Evolutionary conservation across 2,797 vertebrate species (phyloP), one percentile per base, ranked within the genome.

Genomic region (Phalanger gymnotis): DNA sequence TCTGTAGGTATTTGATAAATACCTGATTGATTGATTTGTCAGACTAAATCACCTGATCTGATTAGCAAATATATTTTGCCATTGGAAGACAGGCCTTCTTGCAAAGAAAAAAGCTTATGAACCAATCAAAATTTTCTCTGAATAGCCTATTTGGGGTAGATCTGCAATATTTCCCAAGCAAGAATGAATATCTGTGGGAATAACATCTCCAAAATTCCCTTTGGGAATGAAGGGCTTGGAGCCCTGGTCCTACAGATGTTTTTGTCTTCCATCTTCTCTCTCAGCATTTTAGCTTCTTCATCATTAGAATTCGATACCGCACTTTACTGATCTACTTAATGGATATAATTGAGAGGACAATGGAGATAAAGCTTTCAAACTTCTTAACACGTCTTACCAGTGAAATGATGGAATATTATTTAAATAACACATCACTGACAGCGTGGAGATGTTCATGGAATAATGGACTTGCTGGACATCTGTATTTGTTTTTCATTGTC

Each of bases 381-480:
- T 58, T 54, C 6, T 66, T 57, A 0, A 2, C 0, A 0, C 9
- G 40, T 57, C 92, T 95, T 2, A 52, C 6, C 3, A 92, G 34
- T 14, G 40, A 53, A 3, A 19, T 10, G 0, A 0, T 90, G 52
- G 34, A 28, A 3, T 55, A 87, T 58, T 3, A 61, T 40, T 90
- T 34, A 95, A 52, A 12, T 40, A 56, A 55, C 34, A 25, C 90
- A 73, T 54, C 53, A 11, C 54, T 90, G 92, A 61, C 30, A 5
- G 30, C 2, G 0, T 25, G 27, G 57, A 2, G 53, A 52, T 0
- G 11, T 54, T 93, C 12, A 40, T 31, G 30, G 34, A 61, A 52
- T 55, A 92, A 92, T 93, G 92, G 92, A 34, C 30, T 66, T 91
- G 25, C 56, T 58, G 94, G 54, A 55, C 61, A 52, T n/a, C 96